Conservation (phyloP, 2,113 vertebrate species). For the Arothron firmamentum region DNA sequence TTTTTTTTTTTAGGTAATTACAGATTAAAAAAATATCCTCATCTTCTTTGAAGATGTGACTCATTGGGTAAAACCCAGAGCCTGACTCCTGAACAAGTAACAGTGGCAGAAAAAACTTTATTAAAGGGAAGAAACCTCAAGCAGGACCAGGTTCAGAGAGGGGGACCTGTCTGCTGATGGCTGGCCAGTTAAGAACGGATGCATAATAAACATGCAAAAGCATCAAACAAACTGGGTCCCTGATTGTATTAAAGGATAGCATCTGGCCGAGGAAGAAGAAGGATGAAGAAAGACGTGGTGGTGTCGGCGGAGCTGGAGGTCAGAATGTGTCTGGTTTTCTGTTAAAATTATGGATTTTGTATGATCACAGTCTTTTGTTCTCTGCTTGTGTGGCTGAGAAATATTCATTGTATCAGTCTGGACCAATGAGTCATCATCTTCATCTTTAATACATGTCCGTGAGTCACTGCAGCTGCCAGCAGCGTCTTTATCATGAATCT, state of each 20-base stretch:
- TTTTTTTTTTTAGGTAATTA: too few species aligned
- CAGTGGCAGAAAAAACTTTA: too few species aligned
- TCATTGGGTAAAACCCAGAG: too few species aligned
- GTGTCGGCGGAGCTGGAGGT: not conserved
- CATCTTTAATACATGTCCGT: constrained; percentile 1
- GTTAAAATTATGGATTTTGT: constrained; percentile 3
- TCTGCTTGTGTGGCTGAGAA: not conserved
- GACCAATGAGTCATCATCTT: constrained; percentile 29
- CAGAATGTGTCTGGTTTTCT: constrained; percentile 14
- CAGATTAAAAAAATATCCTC: too few species aligned
- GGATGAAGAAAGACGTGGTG: constrained; percentile 2
- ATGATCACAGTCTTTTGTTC: constrained; percentile 14
- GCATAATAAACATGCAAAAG: too few species aligned
- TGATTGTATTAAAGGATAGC: constrained; percentile 21
- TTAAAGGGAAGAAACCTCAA: too few species aligned
- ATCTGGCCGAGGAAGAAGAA: constrained; percentile 18
- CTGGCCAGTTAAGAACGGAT: too few species aligned
- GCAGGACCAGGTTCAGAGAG: too few species aligned
- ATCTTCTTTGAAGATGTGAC: too few species aligned
- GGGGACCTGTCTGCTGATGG: too few species aligned
- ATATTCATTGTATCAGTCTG: constrained; percentile 6
- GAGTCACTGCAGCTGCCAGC: not conserved
- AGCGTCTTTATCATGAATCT: not conserved
- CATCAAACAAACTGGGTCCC: too few species aligned
- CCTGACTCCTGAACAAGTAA: too few species aligned